These are phyloP conservation scores for Dendrocincla tyrannina DNA, from an alignment of 2,797 vertebrate genomes.

Conservation along the genomic window DNA sequence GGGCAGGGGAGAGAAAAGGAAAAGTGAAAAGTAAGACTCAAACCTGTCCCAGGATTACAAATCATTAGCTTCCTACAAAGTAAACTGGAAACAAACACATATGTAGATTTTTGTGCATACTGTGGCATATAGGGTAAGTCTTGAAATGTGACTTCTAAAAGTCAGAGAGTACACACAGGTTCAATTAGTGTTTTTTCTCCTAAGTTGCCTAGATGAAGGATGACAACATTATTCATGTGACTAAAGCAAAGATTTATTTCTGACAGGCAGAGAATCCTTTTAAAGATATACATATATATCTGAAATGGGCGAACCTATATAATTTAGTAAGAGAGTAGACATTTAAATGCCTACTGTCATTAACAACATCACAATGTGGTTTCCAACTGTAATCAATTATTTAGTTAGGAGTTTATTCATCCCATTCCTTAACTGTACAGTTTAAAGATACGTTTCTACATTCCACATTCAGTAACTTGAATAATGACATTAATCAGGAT, in stretches of 20 bases:
- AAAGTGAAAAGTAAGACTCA: not conserved
- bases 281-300: not conserved
- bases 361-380: not conserved
- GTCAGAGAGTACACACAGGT: not conserved
- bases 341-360: not conserved
- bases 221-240: not conserved
- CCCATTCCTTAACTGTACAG: not conserved
- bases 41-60: not conserved
- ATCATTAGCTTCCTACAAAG: not conserved
- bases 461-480: not conserved
- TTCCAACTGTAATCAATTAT: not conserved
- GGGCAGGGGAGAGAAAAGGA: fast-evolving
- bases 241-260: not conserved
- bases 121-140: not conserved
- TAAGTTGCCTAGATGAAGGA: not conserved
- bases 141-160: not conserved
- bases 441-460: not conserved
- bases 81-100: not conserved
- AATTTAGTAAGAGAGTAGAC: not conserved
- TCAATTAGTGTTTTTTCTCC: not conserved
- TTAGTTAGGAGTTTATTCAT: not conserved
- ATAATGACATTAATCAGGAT: not conserved
- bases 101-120: not conserved
- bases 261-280: not conserved
- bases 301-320: not conserved